phyloP scores from a whole-genome alignment of 2,797 vertebrate species.

The Loriculus beryllinus region DNA sequence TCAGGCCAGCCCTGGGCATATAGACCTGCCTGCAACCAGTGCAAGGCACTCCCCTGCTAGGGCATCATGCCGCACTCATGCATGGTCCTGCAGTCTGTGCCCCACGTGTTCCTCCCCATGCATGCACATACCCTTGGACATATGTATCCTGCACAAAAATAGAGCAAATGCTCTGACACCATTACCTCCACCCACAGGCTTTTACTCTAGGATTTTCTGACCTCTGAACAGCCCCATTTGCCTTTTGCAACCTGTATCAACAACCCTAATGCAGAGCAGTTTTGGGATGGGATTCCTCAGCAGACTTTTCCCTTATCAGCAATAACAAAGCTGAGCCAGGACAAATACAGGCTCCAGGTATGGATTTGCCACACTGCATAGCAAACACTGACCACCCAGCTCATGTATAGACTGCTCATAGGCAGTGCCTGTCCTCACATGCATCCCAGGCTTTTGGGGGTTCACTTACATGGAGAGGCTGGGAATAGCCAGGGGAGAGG shows the following conservation, averaged over 20 bases:
- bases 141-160: accelerated
- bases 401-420: neutral
- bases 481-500: constrained; percentile 78
- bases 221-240: neutral
- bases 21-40: too few relatives aligned
- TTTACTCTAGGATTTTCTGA: neutral
- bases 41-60: neutral
- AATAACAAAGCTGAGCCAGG: neutral
- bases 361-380: accelerated
- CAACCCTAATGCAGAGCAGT: accelerated
- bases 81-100: accelerated
- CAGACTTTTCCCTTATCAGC: neutral
- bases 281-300: accelerated
- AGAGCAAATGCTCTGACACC: neutral
- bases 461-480: constrained; percentile 83
- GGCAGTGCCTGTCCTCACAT: accelerated
- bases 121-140: accelerated
- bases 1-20: neutral
- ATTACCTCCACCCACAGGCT: neutral
- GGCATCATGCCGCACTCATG: accelerated
- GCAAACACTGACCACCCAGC: neutral
- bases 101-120: accelerated
- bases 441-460: accelerated
- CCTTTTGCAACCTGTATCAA: neutral
- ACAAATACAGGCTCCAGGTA: neutral